These are phyloP conservation scores for Batillaria attramentaria DNA, from an alignment of 1,140 invertebrate species.

Conservation along the genomic window DNA sequence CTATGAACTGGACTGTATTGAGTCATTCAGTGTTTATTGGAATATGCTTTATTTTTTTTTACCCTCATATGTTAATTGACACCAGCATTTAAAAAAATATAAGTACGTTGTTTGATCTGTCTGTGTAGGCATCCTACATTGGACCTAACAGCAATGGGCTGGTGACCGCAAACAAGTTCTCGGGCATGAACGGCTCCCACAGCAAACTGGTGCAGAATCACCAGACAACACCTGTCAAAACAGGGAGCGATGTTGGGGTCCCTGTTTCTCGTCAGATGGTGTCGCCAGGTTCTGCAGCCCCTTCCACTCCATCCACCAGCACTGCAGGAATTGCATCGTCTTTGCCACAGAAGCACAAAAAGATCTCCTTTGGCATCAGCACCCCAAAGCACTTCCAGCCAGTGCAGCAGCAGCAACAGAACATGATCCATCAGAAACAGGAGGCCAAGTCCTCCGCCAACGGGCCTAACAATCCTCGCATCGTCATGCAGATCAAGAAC, in stretches of 20 bases:
- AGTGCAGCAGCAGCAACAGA: slow-evolving; percentile 39
- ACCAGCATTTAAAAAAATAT: neutral
- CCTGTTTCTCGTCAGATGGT: slow-evolving; percentile 32
- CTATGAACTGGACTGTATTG: too few relatives aligned
- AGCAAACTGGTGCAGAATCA: slow-evolving; percentile 18
- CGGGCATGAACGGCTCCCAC: slow-evolving; percentile 32
- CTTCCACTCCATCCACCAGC: neutral
- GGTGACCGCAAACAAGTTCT: slow-evolving; percentile 29
- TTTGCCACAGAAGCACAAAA: slow-evolving; percentile 56
- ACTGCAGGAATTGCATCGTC: slow-evolving; percentile 31
- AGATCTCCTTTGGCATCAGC: slow-evolving; percentile 62
- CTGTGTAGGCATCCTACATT: slow-evolving; percentile 31
- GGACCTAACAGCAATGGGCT: slow-evolving; percentile 21
- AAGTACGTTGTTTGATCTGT: neutral
- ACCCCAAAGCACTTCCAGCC: slow-evolving; percentile 36
- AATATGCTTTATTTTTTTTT: neutral
- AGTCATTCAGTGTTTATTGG: too few relatives aligned
- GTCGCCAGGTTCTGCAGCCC: slow-evolving; percentile 16
- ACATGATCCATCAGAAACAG: slow-evolving; percentile 13
- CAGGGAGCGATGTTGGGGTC: slow-evolving; percentile 33
- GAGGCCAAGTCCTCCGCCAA: slow-evolving; percentile 1
- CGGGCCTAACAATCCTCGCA: slow-evolving; percentile 52
- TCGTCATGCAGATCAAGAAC: slow-evolving; percentile 71
- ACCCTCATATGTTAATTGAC: neutral
- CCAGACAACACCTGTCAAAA: neutral